Base-by-base conservation (phyloP, 2,888 invertebrate species). In the Eristalis arbustorum region DNA sequence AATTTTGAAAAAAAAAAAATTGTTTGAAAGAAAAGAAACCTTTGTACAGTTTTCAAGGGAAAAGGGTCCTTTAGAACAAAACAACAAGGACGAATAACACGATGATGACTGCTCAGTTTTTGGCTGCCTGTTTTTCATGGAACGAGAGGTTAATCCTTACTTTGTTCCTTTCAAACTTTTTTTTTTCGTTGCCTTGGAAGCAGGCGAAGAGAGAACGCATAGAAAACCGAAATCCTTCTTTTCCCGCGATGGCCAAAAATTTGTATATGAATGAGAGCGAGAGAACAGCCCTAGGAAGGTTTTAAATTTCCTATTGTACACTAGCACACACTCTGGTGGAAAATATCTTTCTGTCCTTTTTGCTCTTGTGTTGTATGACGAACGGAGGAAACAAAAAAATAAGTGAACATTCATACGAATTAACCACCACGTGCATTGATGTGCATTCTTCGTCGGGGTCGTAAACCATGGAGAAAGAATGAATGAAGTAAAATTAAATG, bases 391-490 rank as follows among this genome's bases (percentile, higher is more conserved):
- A 56, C 23, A 13, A 57, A 57, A 6, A 59, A 78, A 76, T 63
- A 87, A 87, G 57, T 83, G 87, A 87, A 83, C 87, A 87, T 83
- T 87, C 87, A 74, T 69, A 82, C 82, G 82, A 82, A 85, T 79
- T 75, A 79, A 71, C 83, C 75, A 87, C 87, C 87, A 87, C 79
- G 87, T 87, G 87, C 83, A 87, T 78, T 81, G 73, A 23, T 23
- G 57, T 74, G 77, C 73, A 84, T 83, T 85, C 66, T 62, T 59
- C n/a, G 59, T 23, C 75, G 79, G 83, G 83, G 83, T 78, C 77
- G 74, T 11, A 62, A 66, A 42, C 34, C 23, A 42, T 49, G 23
- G 64, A 67, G 64, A 71, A 69, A 66, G 42, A 75, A 59, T 64
- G 56, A 40, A 73, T 63, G 49, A 77, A 74, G 59, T 63, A 42